Evolutionary conservation across 2,888 invertebrate genomes (phyloP), one percentile per base, ranked within the genome.

Genomic region (Coremacera marginata): DNA sequence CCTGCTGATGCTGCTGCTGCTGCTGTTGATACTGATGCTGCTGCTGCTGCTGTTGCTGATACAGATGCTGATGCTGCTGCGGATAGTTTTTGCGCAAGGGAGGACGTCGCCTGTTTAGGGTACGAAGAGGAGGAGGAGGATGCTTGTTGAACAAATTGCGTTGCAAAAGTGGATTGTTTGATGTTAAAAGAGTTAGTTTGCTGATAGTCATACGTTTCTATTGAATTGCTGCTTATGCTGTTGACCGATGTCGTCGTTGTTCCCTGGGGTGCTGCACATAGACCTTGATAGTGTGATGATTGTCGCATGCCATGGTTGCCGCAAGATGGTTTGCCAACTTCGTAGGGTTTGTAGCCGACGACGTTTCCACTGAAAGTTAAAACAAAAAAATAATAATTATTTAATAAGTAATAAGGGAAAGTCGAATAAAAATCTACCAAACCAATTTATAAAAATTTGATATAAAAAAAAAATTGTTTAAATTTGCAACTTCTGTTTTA

Each of bases 281-380:
- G 91, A 79, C 95, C 95, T 78, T 92, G 92, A 88, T 95, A 95
- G 90, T 91, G 93, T 81, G 91, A 91, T 27, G 95, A 95, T 77
- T 93, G 92, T 52, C 91, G 90, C 88, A 95, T 92, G 80, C 94
- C 94, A 84, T 92, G 93, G 81, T 90, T 91, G 81, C 91, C 91
- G 90, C 95, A 95, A 68, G 93, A 92, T 25, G 95, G 94, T 81
- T 91, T 91, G 71, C 95, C 95, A 84, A 92, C 93, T 87, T 93
- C 92, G 88, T 96, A 96, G 14, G 95, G 95, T 80, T 92, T 92
- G 84, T 92, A 92, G 81, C 95, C 95, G 80, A 94, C 91, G 73
- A 95, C 93, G 86, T 95, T 96, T 80, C 95, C 95, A 80, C 93
- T 93, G 86, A 57, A 85, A 83, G 62, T 31, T 9, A 19, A 70